Conservation (phyloP, 2,888 invertebrate genomes). For the Caenorhabditis sp. region DNA sequence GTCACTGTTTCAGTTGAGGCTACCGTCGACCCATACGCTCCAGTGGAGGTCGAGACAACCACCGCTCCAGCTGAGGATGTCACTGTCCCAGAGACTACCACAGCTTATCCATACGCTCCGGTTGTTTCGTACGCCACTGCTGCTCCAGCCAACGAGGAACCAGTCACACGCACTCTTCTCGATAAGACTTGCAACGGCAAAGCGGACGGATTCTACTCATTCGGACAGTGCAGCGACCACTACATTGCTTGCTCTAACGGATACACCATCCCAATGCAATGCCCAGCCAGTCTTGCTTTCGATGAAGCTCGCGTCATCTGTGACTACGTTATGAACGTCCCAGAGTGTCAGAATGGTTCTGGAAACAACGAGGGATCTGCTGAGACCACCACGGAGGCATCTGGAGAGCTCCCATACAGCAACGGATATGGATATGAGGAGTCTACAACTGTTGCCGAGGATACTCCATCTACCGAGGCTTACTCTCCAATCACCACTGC, state of each 20-base stretch:
- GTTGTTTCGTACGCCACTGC: conserved; percentile 10
- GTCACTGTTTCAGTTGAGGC: conserved; percentile 2
- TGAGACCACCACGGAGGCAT: conserved; percentile 15
- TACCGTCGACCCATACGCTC: conserved; percentile 4
- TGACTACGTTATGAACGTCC: conserved; percentile 60
- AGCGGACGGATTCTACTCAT: conserved; percentile 63
- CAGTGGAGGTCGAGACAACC: background rate
- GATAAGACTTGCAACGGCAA: conserved; percentile 6
- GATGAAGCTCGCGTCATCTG: conserved; percentile 60
- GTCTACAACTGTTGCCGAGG: conserved; percentile 17
- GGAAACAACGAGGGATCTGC: conserved; percentile 23
- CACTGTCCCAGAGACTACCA: conserved; percentile 2
- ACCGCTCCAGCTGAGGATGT: background rate
- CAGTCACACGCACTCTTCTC: conserved; percentile 30
- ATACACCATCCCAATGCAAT: conserved; percentile 57
- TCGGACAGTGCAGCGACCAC: conserved; percentile 61
- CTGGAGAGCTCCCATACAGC: conserved; percentile 48
- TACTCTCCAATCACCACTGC: background rate
- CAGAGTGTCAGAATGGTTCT: conserved; percentile 52
- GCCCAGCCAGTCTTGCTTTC: conserved; percentile 65
- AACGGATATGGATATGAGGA: conserved; percentile 42
- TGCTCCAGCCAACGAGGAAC: conserved; percentile 20
- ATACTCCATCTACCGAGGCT: conserved; percentile 18
- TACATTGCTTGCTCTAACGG: conserved; percentile 66
- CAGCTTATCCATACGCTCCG: background rate